phyloP scores from a whole-genome alignment of 2,888 invertebrate species.

The Corbicula japonica region DNA sequence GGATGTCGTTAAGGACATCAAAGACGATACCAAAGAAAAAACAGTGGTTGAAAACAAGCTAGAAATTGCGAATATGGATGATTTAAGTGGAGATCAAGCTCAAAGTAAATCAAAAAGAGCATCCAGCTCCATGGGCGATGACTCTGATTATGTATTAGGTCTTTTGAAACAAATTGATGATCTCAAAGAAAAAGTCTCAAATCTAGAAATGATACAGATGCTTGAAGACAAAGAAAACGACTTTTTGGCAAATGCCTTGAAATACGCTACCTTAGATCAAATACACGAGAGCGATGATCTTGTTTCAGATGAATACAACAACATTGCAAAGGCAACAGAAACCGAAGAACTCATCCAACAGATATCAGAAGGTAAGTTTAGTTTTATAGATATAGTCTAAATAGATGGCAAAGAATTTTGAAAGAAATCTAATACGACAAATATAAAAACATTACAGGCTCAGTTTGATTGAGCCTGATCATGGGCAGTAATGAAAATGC shows the following conservation, averaged over 20 bases:
- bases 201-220: constrained; percentile 50
- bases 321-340: constrained; percentile 69
- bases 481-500: too few species aligned
- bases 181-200: constrained; percentile 57
- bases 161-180: constrained; percentile 61
- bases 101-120: constrained; percentile 62
- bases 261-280: constrained; percentile 77
- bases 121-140: constrained; percentile 35
- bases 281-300: constrained; percentile 63
- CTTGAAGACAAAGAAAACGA: constrained; percentile 80
- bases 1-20: not conserved
- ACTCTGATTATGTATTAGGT: constrained; percentile 40
- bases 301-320: constrained; percentile 62
- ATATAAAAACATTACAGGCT: too few species aligned
- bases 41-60: not conserved
- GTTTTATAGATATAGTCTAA: not conserved
- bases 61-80: not conserved
- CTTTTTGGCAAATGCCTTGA: constrained; percentile 75
- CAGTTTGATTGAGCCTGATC: too few species aligned
- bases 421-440: too few species aligned
- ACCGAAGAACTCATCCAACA: constrained; percentile 67
- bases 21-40: not conserved
- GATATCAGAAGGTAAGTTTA: constrained; percentile 41
- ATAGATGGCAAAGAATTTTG: not conserved
- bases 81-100: constrained; percentile 6